Base-by-base conservation (phyloP, 2,797 vertebrate species). In the Microctenopoma lineatum region DNA sequence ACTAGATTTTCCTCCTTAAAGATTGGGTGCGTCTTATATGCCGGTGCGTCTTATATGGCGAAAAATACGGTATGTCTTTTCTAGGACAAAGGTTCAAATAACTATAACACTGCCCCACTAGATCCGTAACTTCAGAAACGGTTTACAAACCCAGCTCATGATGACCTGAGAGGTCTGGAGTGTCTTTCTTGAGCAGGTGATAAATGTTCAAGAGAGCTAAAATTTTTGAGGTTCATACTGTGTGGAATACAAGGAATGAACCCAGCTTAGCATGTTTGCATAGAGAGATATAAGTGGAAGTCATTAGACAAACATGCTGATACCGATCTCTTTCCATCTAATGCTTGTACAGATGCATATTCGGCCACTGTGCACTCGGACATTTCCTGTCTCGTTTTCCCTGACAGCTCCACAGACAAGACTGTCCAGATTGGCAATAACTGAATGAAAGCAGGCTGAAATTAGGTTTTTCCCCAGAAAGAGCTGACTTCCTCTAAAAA, bases 401-500 rank as follows among this genome's bases (percentile, higher is more conserved):
- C 50, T 2, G 1, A 65, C 25, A 62, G 45, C 71, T 52, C 41
- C n/a, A n/a, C 73, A 73, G 54, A 72, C 56, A 10, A 70, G 67
- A 44, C 46, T 21, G 16, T 38, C 69, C 70, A 67, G 65, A 47
- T 38, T 25, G 57, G 62, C 62, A 66, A 50, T 77, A 66, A 75
- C 68, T 61, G 76, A 87, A 86, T 84, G 73, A 88, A 84, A 87
- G 77, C 79, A 61, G 73, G 50, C 82, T 73, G 75, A 83, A 90
- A 91, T 84, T 67, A 88, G 72, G 73, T 83, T 91, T 85, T 81
- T 44, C 55, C 32, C 70, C 66, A 60, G 86, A 87, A 89, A 91
- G 70, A 75, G 88, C 88, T 91, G 90, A 92, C 86, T 85, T 88
- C 76, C 68, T 87, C 72, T 78, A 56, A 53, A 73, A 66, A 21